Conservation (phyloP, 92 coral and sea anemone genomes). For the Zoanthus sansibaricus region DNA sequence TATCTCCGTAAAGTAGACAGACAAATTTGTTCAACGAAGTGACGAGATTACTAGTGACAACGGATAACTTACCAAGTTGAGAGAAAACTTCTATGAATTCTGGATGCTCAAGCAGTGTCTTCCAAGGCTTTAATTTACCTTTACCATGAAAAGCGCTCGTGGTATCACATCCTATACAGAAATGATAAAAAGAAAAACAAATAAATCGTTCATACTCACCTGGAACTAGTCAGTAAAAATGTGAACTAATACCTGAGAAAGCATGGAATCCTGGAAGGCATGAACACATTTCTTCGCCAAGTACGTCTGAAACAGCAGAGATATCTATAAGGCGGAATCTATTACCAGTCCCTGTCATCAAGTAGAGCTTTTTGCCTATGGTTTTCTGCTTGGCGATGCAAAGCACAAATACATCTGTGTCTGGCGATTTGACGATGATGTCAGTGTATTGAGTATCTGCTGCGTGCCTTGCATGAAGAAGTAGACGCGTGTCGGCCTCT, state of each 20-base stretch:
- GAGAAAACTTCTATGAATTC: conserved; percentile 58
- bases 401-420: conserved; percentile 53
- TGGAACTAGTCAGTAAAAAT: conserved; percentile 7
- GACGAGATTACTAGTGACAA: conserved; percentile 44
- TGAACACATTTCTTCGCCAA: conserved; percentile 18
- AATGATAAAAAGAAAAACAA: background rate
- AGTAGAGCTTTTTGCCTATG: conserved; percentile 38
- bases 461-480: conserved; percentile 39
- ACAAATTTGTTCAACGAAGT: conserved; percentile 48
- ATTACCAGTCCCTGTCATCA: conserved; percentile 41
- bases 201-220: conserved; percentile 11
- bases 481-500: conserved; percentile 53
- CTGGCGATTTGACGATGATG: conserved; percentile 54
- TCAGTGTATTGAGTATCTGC: conserved; percentile 31
- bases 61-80: conserved; percentile 45
- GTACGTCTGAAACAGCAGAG: conserved; percentile 32
- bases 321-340: conserved; percentile 40
- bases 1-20: conserved; percentile 57
- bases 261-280: conserved; percentile 62
- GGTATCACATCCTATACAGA: conserved; percentile 55
- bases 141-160: conserved; percentile 61
- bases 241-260: conserved; percentile 49
- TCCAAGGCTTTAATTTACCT: conserved; percentile 62
- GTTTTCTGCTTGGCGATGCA: conserved; percentile 58
- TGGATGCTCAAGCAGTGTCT: conserved; percentile 53